Base-by-base conservation (phyloP, 1,140 invertebrate species). In the Drosophila burlai region DNA sequence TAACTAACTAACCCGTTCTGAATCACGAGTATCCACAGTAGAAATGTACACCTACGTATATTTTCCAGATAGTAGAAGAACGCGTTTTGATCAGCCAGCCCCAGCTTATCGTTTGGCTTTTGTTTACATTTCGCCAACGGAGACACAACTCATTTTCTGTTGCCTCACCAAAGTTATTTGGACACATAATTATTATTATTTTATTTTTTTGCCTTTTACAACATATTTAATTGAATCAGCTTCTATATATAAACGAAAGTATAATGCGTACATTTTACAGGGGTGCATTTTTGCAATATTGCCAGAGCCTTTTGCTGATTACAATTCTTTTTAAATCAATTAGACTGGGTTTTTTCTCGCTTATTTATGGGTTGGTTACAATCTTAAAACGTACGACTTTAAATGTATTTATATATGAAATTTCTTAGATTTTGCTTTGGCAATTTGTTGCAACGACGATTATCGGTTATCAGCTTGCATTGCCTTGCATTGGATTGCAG, bases 91-190 rank as follows among this genome's bases (percentile, higher is more conserved):
- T 77, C 73, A 50, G n/a, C 16, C 72, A 57, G 24, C 13, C 16
- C 16, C 40, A 31, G 49, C 79, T 81, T 76, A 81, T 81, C 79
- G 24, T 34, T 36, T 11, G 45, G 29, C 65, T 55, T 76, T 76
- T 64, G 76, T 80, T 80, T 69, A 83, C 62, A 58, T 52, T 77
- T 50, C 47, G 65, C 29, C 46, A 42, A 57, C 36, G 55, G 60
- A 67, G 60, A 69, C 80, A 58, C 80, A 86, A 83, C 61, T 50
- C 72, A 63, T 69, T 87, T 67, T 58, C 57, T 62, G 79, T 87
- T 90, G 85, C 77, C 81, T 84, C 81, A 85, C 54, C 60, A 79
- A 81, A 64, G 59, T 71, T 77, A 71, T 89, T 84, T 81, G 66
- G 84, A 87, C 62, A 64, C 38, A 40, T 57, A 69, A 49, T 21